These are phyloP conservation scores for Python bivittatus DNA, from an alignment of 2,113 vertebrate species.

Conservation along the genomic window DNA sequence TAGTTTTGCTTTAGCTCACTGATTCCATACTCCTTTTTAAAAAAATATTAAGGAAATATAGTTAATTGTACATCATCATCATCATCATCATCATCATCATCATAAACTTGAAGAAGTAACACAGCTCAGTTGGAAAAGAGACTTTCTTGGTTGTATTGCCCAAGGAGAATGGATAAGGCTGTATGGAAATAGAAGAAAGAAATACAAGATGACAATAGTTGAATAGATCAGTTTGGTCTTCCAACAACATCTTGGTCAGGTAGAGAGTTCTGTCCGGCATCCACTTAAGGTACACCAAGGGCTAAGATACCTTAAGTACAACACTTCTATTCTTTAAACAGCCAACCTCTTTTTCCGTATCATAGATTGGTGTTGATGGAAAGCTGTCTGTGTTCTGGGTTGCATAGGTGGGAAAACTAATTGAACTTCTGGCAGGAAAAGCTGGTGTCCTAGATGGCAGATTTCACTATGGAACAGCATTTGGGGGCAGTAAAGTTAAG, in stretches of 20 bases:
- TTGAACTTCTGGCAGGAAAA: constrained; percentile 95
- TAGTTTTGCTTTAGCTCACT: background rate
- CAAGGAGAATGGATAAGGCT: background rate
- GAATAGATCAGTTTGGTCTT: background rate
- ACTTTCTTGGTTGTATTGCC: background rate
- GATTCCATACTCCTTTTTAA: background rate
- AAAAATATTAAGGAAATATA: background rate
- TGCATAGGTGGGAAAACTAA: constrained; percentile 92
- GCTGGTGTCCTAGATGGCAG: constrained; percentile 91
- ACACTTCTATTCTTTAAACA: background rate
- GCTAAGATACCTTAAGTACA: background rate
- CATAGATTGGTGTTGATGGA: background rate
- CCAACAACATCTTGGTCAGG: background rate
- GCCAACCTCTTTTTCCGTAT: background rate
- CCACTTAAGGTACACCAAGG: background rate
- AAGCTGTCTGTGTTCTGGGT: constrained; percentile 9
- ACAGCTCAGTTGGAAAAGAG: background rate
- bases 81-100: too few relatives aligned
- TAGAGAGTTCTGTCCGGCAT: background rate
- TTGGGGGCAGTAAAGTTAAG: constrained; percentile 98
- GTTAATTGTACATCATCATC: background rate
- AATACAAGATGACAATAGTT: background rate
- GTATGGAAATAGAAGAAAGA: background rate
- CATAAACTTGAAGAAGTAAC: background rate
- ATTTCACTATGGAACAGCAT: constrained; percentile 97